phyloP scores from a whole-genome alignment of 2,797 vertebrate genomes.

The Lacerta bilineata region DNA sequence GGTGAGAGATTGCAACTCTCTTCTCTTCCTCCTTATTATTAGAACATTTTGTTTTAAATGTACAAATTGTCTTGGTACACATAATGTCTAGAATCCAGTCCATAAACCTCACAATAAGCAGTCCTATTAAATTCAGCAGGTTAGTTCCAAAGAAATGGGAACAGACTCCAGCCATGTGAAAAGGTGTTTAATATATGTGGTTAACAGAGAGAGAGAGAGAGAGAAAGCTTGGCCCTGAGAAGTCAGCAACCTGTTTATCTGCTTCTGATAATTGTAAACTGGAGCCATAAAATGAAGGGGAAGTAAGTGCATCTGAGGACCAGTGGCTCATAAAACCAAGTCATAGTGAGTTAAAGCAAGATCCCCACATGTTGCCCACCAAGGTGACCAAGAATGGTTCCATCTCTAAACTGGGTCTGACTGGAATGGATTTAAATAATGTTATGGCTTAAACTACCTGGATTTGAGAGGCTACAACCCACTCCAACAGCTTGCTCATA shows the following conservation, averaged over 20 bases:
- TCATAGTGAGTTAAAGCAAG: neutral
- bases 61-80: neutral
- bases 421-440: too few relatives aligned
- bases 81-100: neutral
- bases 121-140: neutral
- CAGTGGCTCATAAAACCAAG: neutral
- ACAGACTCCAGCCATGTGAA: neutral
- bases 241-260: constrained; percentile 7
- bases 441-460: too few relatives aligned
- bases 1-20: neutral
- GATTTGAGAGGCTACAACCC: too few relatives aligned
- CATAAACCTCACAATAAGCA: neutral
- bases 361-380: neutral
- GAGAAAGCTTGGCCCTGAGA: neutral
- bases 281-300: neutral
- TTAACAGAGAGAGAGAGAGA: neutral
- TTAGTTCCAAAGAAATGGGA: neutral
- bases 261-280: neutral
- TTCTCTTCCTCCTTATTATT: neutral
- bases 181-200: neutral
- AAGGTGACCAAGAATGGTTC: too few relatives aligned
- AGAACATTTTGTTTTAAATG: constrained; percentile 13
- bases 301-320: rapidly evolving
- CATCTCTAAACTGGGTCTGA: too few relatives aligned
- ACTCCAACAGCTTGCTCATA: too few relatives aligned